A percentile compares a stretch with the other conserved stretches of the same genome.
Evolutionary conservation across 2,113 vertebrate genomes (phyloP).

Genomic region (Ursus arctos): DNA sequence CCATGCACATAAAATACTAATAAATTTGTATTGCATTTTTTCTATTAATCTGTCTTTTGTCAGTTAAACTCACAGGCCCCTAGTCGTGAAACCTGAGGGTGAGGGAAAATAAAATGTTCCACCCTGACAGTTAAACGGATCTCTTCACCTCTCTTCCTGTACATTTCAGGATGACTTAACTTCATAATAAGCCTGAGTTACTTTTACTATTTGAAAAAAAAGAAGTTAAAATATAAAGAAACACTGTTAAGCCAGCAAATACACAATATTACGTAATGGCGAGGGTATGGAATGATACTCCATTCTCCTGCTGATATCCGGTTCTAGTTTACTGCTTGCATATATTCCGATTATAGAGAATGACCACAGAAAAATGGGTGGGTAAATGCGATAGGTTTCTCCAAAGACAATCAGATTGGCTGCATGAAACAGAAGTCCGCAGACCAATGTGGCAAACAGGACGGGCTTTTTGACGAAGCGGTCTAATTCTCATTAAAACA

Average conservation of each 20-base stretch:
- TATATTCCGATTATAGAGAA: neutral
- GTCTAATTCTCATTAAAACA: slow-evolving; percentile 11
- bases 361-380: neutral
- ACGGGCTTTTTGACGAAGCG: neutral
- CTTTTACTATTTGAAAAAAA: neutral
- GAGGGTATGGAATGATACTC: neutral
- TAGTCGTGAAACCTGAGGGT: neutral
- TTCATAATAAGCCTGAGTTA: neutral
- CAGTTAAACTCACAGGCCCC: neutral
- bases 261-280: too few species aligned
- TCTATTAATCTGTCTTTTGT: neutral
- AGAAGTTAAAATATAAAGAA: neutral
- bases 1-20: neutral
- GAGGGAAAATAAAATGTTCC: neutral
- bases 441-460: neutral
- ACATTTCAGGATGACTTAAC: neutral
- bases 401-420: neutral
- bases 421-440: neutral
- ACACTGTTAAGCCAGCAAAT: neutral
- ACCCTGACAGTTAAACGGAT: neutral
- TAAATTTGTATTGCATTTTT: neutral
- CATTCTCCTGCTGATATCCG: neutral
- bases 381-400: neutral
- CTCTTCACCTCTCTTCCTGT: neutral
- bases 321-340: neutral